A percentile compares a stretch with the other conserved stretches of the same genome.
Conservation (phyloP, 2,797 vertebrate species). For the Erethizon dorsatum region DNA sequence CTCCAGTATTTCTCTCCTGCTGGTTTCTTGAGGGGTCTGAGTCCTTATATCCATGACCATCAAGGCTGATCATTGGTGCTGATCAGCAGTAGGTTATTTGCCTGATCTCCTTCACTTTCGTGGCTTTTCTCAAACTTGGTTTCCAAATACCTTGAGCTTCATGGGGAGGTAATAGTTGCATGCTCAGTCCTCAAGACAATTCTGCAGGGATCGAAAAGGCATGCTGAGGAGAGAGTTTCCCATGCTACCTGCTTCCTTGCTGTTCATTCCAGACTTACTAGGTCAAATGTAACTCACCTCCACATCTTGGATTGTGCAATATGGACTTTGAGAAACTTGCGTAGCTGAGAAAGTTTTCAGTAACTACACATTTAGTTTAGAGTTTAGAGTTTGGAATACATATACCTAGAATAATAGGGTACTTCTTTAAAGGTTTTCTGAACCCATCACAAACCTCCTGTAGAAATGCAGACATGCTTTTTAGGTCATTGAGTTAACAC, state of each 20-base stretch:
- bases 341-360: conserved; percentile 80
- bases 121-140: conserved; percentile 84
- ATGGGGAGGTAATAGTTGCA: conserved; percentile 81
- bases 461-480: conserved; percentile 79
- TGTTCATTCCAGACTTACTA: conserved; percentile 77
- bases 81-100: conserved; percentile 83
- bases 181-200: conserved; percentile 84
- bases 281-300: conserved; percentile 73
- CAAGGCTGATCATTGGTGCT: conserved; percentile 64
- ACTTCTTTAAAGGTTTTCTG: conserved; percentile 77
- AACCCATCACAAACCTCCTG: conserved; percentile 61
- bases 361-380: conserved; percentile 80
- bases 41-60: conserved; percentile 70
- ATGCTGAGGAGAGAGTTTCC: conserved; percentile 72
- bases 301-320: conserved; percentile 83
- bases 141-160: conserved; percentile 87
- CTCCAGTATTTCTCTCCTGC: conserved; percentile 68
- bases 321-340: conserved; percentile 63
- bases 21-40: conserved; percentile 74
- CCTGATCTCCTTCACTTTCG: conserved; percentile 86
- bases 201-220: conserved; percentile 87
- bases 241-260: conserved; percentile 78
- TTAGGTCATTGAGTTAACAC: conserved; percentile 80
- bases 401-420: conserved; percentile 76
- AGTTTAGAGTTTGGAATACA: conserved; percentile 53